These are phyloP conservation scores for Zaprionus vittiger DNA, from an alignment of 1,140 invertebrate species.

Conservation along the genomic window DNA sequence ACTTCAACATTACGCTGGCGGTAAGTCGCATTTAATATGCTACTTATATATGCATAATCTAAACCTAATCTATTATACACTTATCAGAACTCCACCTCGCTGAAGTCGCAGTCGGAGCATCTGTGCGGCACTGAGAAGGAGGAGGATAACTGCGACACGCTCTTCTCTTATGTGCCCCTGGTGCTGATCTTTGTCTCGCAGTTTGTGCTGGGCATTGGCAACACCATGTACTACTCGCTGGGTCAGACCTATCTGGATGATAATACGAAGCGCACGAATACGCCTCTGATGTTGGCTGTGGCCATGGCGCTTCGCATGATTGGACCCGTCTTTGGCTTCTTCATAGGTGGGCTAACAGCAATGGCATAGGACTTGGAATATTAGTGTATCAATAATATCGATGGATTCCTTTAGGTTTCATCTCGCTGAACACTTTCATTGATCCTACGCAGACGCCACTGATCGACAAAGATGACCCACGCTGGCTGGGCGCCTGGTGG, in stretches of 20 bases:
- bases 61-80: neutral
- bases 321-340: slow-evolving; percentile 80
- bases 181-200: slow-evolving; percentile 89
- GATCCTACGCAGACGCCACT: slow-evolving; percentile 87
- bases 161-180: slow-evolving; percentile 86
- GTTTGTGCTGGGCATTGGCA: slow-evolving; percentile 89
- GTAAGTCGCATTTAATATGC: slow-evolving; percentile 28
- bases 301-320: slow-evolving; percentile 79
- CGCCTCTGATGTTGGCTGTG: slow-evolving; percentile 86
- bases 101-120: slow-evolving; percentile 48
- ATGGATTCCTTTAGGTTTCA: slow-evolving; percentile 85
- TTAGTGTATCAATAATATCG: neutral
- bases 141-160: slow-evolving; percentile 84
- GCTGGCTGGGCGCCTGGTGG: slow-evolving; percentile 91
- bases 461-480: slow-evolving; percentile 87
- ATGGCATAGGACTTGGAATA: neutral
- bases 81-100: slow-evolving; percentile 48
- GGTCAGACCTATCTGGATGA: slow-evolving; percentile 90
- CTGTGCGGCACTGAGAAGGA: slow-evolving; percentile 58
- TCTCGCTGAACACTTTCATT: slow-evolving; percentile 88
- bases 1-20: slow-evolving; percentile 32
- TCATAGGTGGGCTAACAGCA: slow-evolving; percentile 63
- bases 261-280: slow-evolving; percentile 89
- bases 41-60: neutral
- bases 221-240: slow-evolving; percentile 88